Base-by-base conservation (phyloP, 2,888 invertebrate species). In the Pterostichus madidus region DNA sequence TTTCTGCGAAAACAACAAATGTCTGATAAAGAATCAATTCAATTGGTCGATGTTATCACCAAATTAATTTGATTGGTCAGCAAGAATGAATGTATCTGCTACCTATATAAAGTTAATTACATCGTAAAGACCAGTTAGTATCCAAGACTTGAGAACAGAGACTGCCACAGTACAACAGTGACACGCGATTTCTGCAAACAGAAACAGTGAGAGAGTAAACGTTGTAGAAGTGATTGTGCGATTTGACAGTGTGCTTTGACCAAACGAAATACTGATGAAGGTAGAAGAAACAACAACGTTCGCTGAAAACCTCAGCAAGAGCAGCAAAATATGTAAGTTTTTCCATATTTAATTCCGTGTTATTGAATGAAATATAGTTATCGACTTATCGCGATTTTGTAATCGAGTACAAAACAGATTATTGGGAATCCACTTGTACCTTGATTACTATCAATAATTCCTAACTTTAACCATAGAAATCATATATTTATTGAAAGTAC, bases 41-140 rank as follows among this genome's bases (percentile, higher is more conserved):
- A 56, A 39, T 39, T 49, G 53, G 76, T 32, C 35, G 53, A 76
- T 76, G 35, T 56, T 53, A 71, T 76, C 76, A 76, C 53, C 13
- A 56, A 76, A 39, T 52, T 53, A 13, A 56, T 56, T 56, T 76
- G 76, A 76, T 76, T 76, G 76, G 76, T 39, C 75, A 5, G n/a
- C 11, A 46, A 46, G 52, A 3, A 46, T 32, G 53, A 53, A 76
- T 76, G 76, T 76, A 35, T 56, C 39, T 56, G 68, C 53, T 53
- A 56, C 56, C 53, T 76, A 76, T 76, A 76, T 76, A 76, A 76
- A 76, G 53, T 76, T 76, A 76, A 76, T 76, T 76, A 76, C 76
- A 56, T 56, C 56, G 76, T 76, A 76, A 76, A 76, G 76, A 76
- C 76, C 76, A 76, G 76, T 76, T 76, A 76, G 53, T 52, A 31